Percentiles rank a stretch among this genome's conserved stretches.
These are phyloP conservation scores for Sorex araneus DNA, from an alignment of 2,113 vertebrate genomes.

Conservation along the genomic window DNA sequence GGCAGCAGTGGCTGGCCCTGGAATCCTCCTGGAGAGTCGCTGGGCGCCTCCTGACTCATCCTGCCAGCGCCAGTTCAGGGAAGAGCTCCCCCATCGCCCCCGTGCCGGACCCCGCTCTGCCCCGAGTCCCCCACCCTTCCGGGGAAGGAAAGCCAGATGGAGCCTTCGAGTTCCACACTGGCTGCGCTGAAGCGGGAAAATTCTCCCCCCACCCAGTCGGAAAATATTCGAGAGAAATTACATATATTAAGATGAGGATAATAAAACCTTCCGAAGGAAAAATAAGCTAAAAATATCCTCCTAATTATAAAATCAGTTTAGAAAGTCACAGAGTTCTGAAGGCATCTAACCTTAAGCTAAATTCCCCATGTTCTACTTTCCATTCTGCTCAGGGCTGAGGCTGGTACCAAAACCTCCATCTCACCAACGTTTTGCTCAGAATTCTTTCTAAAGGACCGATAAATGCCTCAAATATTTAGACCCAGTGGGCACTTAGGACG, in stretches of 20 bases:
- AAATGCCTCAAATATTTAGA: slow-evolving; percentile 3
- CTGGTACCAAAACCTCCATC: slow-evolving; percentile 60
- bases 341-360: slow-evolving; percentile 67
- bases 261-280: slow-evolving; percentile 73
- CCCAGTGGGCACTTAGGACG: not conserved
- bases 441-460: slow-evolving; percentile 54
- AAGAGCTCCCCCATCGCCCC: too few species aligned
- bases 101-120: not conserved
- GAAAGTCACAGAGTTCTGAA: slow-evolving; percentile 74
- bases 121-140: accelerated
- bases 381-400: slow-evolving; percentile 38
- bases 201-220: not conserved
- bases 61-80: too few species aligned
- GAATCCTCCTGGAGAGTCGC: too few species aligned
- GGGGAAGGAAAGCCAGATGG: accelerated
- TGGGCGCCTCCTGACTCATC: too few species aligned
- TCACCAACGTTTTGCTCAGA: slow-evolving; percentile 32
- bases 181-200: slow-evolving; percentile 7
- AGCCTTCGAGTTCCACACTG: not conserved
- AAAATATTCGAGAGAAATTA: slow-evolving; percentile 66
- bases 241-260: slow-evolving; percentile 45
- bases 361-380: slow-evolving; percentile 43
- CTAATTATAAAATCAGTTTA: slow-evolving; percentile 76
- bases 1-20: too few species aligned
- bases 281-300: slow-evolving; percentile 81